These are phyloP conservation scores for Drosophila ananassae DNA, from an alignment of 1,140 invertebrate genomes.

Conservation along the genomic window DNA sequence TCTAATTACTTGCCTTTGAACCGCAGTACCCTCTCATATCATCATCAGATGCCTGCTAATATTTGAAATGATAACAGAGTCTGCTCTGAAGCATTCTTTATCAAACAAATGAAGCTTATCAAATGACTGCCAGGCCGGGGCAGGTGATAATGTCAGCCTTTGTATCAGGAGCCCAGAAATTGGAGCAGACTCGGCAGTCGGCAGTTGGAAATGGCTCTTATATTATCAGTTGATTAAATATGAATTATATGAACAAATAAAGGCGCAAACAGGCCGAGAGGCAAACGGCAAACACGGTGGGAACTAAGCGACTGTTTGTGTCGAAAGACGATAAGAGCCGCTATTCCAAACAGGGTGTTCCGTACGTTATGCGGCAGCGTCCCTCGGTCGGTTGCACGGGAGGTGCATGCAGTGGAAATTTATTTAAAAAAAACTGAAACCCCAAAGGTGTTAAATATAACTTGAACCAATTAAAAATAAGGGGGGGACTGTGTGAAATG, in stretches of 20 bases:
- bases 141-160: conserved; percentile 71
- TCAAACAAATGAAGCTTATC: conserved; percentile 54
- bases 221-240: conserved; percentile 82
- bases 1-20: no score
- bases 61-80: background rate
- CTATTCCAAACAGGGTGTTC: conserved; percentile 57
- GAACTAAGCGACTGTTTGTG: conserved; percentile 5
- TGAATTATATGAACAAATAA: conserved; percentile 75
- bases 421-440: background rate
- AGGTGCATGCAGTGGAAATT: no score
- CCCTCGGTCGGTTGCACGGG: no score
- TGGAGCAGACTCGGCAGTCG: conserved; percentile 57
- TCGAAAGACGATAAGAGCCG: conserved; percentile 73
- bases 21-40: no score
- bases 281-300: background rate
- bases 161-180: conserved; percentile 73
- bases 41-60: background rate
- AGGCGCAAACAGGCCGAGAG: conserved; percentile 24
- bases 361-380: no score
- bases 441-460: conserved; percentile 30
- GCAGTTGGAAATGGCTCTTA: conserved; percentile 49
- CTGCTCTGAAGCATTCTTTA: background rate
- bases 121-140: conserved; percentile 30
- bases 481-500: background rate
- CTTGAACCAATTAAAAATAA: conserved; percentile 14